Evolutionary conservation across 2,888 invertebrate species (phyloP).

Genomic region (Tinea trinotella): DNA sequence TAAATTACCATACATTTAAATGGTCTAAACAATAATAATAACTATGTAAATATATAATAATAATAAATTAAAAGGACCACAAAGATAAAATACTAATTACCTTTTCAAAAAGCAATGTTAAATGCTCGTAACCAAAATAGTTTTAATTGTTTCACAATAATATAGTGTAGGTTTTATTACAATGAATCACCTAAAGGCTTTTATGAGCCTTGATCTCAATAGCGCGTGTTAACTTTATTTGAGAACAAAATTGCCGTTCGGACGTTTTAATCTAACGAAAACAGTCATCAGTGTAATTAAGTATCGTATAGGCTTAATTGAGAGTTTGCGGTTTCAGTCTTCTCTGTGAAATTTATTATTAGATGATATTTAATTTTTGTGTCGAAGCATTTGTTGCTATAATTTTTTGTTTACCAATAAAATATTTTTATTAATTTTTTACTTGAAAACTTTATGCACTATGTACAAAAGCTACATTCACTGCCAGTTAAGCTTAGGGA

Average conservation of each 20-base stretch:
- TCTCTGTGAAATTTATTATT: neutral
- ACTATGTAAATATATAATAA: too few relatives aligned
- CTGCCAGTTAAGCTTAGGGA: too few relatives aligned
- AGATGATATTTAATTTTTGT: neutral
- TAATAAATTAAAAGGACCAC: too few relatives aligned
- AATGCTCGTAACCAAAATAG: neutral
- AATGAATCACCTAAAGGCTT: constrained; percentile 1
- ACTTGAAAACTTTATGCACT: too few relatives aligned
- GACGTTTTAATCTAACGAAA: constrained; percentile 15
- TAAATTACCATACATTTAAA: too few relatives aligned
- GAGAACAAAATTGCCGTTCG: constrained; percentile 15
- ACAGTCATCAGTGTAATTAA: constrained; percentile 14
- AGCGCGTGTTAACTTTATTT: constrained; percentile 15
- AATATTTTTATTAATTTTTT: too few relatives aligned
- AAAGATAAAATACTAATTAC: too few relatives aligned
- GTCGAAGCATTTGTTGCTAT: neutral
- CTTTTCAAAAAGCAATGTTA: too few relatives aligned
- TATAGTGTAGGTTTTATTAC: neutral
- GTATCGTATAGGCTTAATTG: constrained; percentile 13
- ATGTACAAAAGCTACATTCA: too few relatives aligned
- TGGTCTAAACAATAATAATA: too few relatives aligned
- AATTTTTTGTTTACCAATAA: neutral
- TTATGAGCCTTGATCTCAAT: constrained; percentile 14
- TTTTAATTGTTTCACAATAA: neutral
- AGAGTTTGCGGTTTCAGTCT: neutral